phyloP scores from a whole-genome alignment of 2,113 vertebrate genomes.

The Osmerus mordax region DNA sequence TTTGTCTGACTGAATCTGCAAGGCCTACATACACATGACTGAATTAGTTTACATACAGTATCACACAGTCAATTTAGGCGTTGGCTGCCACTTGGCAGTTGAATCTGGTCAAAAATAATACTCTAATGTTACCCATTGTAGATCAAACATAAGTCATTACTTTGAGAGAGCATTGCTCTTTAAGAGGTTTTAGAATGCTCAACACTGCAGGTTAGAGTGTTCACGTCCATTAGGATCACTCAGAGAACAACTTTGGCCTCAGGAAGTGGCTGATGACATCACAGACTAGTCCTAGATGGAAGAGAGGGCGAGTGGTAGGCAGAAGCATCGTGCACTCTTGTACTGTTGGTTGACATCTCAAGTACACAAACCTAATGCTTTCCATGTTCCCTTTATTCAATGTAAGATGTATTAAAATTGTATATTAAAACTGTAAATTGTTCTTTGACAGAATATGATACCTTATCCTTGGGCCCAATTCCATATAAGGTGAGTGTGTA shows the following conservation, averaged over 20 bases:
- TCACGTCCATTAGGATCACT: constrained; percentile 3
- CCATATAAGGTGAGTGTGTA: too few species aligned
- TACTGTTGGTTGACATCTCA: background rate
- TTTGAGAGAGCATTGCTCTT: background rate
- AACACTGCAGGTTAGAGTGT: background rate
- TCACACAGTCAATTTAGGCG: too few species aligned
- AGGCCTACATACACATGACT: too few species aligned
- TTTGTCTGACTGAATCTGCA: too few species aligned
- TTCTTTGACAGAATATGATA: too few species aligned
- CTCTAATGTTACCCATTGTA: background rate
- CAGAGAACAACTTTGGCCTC: background rate
- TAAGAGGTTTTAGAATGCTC: background rate
- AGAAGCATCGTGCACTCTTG: background rate
- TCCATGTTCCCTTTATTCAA: too few species aligned
- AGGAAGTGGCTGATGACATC: constrained; percentile 1
- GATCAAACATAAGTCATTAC: background rate
- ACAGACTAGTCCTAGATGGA: constrained; percentile 7
- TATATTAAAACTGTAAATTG: too few species aligned
- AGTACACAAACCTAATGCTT: too few species aligned
- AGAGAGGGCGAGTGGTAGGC: background rate
- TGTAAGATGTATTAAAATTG: too few species aligned
- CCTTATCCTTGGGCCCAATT: too few species aligned
- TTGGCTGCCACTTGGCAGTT: background rate
- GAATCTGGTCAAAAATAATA: background rate
- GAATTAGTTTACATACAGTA: too few species aligned